Evolutionary conservation across 64 coral and sea anemone species (phyloP), one percentile per base, ranked within the genome.

Genomic region (Actinia tenebrosa): DNA sequence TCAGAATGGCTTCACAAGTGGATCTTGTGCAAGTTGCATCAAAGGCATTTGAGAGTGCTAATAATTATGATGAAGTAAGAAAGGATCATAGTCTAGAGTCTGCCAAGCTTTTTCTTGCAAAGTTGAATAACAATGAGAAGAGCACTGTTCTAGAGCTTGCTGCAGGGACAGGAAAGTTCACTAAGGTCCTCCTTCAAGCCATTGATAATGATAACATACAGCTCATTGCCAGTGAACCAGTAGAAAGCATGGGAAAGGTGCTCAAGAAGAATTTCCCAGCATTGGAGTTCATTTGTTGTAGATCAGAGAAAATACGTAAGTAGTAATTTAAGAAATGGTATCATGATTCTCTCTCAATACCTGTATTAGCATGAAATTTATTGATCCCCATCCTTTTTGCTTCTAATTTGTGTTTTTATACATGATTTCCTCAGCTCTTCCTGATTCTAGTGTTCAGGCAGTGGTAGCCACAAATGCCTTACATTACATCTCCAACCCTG

Each of bases 111-210:
- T 58, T 85, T 26, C 60, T 85, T 43, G 43, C 54, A 61, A 85
- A 85, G n/a, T 26, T 85, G 50, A 50, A 81, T 17, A 81, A 81
- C 6, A 54, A 11, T 53, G 30, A 85, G 60, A 43, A 85, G 30
- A 85, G 10, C 3, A 86, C 89, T 25, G 61, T 90, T 22, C 78
- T 90, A 63, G 89, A 90, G 26, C 45, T 90, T 20, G 89, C 47
- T 46, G 66, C 82, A 60, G 89, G 89, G 19, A 90, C 89, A 46
- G 89, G 89, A 62, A 84, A 90, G 63, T 90, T 90, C 11, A 90
- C 82, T 78, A 72, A 84, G 7, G 83, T 90, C 16, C 83, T 90
- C 55, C 43, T 86, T 25, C 18, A 90, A 86, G 69, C 84, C 17
- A 82, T 86, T 58, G 55, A 77, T 44, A 80, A 43, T 10, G 72